A percentile compares a stretch with the other conserved stretches of the same genome.
Evolutionary conservation across 2,797 vertebrate species (phyloP).

Genomic region (Pantherophis alleghaniensis): DNA sequence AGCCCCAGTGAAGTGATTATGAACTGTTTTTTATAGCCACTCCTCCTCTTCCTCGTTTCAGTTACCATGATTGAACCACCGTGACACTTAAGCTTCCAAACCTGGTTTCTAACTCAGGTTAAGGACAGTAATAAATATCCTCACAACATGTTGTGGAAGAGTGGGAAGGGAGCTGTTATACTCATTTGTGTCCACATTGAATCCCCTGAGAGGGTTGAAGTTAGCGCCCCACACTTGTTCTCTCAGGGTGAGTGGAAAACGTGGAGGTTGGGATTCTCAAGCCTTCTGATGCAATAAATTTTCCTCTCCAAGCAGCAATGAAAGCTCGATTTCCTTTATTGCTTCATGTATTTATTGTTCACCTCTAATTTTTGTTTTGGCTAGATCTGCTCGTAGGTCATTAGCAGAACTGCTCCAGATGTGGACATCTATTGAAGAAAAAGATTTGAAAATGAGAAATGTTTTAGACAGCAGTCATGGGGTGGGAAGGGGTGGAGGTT

Average conservation of each 20-base stretch:
- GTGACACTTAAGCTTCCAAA: not conserved
- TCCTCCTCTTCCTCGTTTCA: not conserved
- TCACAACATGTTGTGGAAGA: not conserved
- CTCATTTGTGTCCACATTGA: too few species aligned
- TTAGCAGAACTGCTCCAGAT: not conserved
- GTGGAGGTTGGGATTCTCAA: constrained; percentile 14
- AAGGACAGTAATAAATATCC: not conserved
- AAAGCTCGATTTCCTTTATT: constrained; percentile 33
- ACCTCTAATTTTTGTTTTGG: constrained; percentile 43
- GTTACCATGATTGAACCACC: not conserved
- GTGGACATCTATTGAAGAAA: not conserved
- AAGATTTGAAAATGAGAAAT: constrained; percentile 7
- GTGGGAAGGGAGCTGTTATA: not conserved
- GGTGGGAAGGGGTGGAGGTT: not conserved
- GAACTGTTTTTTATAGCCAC: too few species aligned
- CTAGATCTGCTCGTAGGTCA: constrained; percentile 10
- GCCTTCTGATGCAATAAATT: constrained; percentile 36
- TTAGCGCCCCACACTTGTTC: not conserved
- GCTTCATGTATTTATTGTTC: constrained; percentile 16
- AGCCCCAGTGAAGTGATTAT: not conserved
- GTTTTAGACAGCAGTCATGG: not conserved
- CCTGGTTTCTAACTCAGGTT: not conserved
- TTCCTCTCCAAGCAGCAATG: constrained; percentile 49
- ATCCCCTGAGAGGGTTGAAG: not conserved
- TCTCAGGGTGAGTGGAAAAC: not conserved